Evolutionary conservation across 2,113 vertebrate species (phyloP).

Genomic region (Phocoena phocoena): DNA sequence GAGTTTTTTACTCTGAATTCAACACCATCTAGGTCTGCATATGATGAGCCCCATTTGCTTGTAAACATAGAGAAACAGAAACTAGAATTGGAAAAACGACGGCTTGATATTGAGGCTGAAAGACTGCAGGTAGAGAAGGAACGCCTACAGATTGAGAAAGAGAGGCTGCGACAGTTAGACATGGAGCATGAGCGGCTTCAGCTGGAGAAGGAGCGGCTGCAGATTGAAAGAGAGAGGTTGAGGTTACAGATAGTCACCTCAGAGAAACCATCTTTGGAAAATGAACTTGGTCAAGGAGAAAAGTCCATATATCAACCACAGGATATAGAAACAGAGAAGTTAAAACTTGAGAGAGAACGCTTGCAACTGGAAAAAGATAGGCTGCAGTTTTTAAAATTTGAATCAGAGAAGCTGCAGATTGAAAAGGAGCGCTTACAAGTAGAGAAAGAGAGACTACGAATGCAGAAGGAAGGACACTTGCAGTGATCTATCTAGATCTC

Average conservation of each 20-base stretch:
- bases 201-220: slow-evolving; percentile 92
- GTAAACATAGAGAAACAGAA: slow-evolving; percentile 93
- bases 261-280: slow-evolving; percentile 85
- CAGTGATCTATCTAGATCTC: slow-evolving; percentile 76
- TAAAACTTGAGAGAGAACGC: slow-evolving; percentile 94
- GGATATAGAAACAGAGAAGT: slow-evolving; percentile 91
- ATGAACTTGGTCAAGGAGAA: slow-evolving; percentile 83
- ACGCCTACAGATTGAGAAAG: slow-evolving; percentile 91
- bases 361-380: slow-evolving; percentile 94
- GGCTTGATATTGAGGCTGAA: slow-evolving; percentile 91
- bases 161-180: slow-evolving; percentile 89
- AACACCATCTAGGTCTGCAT: slow-evolving; percentile 86
- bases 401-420: slow-evolving; percentile 93
- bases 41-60: slow-evolving; percentile 88
- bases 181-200: slow-evolving; percentile 91
- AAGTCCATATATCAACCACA: slow-evolving; percentile 85
- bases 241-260: slow-evolving; percentile 86
- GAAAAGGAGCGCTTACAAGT: slow-evolving; percentile 95
- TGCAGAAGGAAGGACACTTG: slow-evolving; percentile 92
- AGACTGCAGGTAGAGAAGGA: slow-evolving; percentile 93
- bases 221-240: slow-evolving; percentile 92
- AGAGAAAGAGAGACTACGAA: slow-evolving; percentile 94
- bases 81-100: slow-evolving; percentile 92
- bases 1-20: slow-evolving; percentile 90
- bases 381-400: slow-evolving; percentile 95